Evolutionary conservation across 2,888 invertebrate genomes (phyloP).

Genomic region (Drosophila monieri): DNA sequence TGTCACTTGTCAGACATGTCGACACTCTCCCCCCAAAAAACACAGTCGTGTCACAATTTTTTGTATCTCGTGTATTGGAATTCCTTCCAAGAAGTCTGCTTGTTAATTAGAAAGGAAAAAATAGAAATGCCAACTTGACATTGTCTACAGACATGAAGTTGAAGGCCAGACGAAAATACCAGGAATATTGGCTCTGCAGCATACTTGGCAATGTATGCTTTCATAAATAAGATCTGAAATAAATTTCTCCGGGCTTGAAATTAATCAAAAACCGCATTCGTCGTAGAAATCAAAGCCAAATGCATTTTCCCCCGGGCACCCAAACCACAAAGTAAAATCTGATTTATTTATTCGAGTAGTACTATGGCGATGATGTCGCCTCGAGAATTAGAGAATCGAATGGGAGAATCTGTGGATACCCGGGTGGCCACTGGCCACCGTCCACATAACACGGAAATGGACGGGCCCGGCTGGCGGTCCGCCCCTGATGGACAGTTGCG

Average conservation of each 20-base stretch:
- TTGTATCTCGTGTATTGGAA: conserved; percentile 33
- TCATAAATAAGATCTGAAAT: conserved; percentile 1
- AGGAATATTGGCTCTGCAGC: conserved; percentile 2
- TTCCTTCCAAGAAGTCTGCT: conserved; percentile 43
- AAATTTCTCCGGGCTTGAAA: conserved; percentile 19
- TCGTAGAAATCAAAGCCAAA: conserved; percentile 53
- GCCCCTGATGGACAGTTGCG: conserved; percentile 56
- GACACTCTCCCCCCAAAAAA: conserved; percentile 30
- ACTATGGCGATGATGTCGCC: conserved; percentile 31
- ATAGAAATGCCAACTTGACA: conserved; percentile 55
- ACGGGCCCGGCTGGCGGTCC: conserved; percentile 38
- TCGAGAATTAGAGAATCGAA: conserved; percentile 13
- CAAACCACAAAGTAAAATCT: conserved; percentile 51
- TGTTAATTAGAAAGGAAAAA: conserved; percentile 64
- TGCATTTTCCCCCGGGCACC: conserved; percentile 50
- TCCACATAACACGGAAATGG: conserved; percentile 56
- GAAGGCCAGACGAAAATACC: conserved; percentile 51
- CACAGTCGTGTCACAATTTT: conserved; percentile 3
- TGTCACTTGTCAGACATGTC: conserved; percentile 66
- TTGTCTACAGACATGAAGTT: conserved; percentile 58
- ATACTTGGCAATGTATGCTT: no score
- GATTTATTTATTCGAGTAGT: conserved; percentile 58
- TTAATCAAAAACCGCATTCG: conserved; percentile 31
- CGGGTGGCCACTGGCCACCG: neutral
- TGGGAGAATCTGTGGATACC: neutral